Conservation (phyloP, 2,797 vertebrate species). For the Lacerta agilis region DNA sequence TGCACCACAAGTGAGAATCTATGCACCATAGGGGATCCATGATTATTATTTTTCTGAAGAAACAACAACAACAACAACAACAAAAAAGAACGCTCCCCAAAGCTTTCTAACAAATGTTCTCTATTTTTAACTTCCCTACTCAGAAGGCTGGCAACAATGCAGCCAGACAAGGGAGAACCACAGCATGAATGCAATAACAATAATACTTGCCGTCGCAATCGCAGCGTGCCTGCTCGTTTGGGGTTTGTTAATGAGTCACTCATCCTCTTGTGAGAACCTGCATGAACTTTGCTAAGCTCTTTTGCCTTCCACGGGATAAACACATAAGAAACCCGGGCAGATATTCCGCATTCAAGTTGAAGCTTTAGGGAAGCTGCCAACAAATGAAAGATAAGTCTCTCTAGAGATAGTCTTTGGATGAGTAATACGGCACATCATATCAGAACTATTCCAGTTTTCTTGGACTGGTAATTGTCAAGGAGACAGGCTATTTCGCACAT, state of each 20-base stretch:
- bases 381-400: slow-evolving; percentile 19
- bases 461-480: slow-evolving; percentile 32
- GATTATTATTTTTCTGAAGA: background rate
- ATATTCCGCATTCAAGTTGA: slow-evolving; percentile 34
- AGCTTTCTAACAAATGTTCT: slow-evolving; percentile 5
- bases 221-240: background rate
- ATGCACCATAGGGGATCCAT: background rate
- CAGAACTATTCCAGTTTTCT: slow-evolving; percentile 32
- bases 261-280: background rate
- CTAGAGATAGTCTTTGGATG: background rate
- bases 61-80: no score
- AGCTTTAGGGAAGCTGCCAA: slow-evolving; percentile 35
- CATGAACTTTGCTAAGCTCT: background rate
- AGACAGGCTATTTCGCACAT: slow-evolving; percentile 37
- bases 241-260: background rate
- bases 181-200: background rate
- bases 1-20: no score
- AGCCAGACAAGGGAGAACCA: background rate
- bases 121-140: slow-evolving; percentile 7
- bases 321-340: background rate
- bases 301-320: background rate
- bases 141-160: background rate
- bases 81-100: background rate
- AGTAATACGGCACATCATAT: slow-evolving; percentile 27
- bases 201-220: background rate